These are phyloP conservation scores for Petrocephalus zakoni DNA, from an alignment of 2,113 vertebrate genomes.

Conservation along the genomic window DNA sequence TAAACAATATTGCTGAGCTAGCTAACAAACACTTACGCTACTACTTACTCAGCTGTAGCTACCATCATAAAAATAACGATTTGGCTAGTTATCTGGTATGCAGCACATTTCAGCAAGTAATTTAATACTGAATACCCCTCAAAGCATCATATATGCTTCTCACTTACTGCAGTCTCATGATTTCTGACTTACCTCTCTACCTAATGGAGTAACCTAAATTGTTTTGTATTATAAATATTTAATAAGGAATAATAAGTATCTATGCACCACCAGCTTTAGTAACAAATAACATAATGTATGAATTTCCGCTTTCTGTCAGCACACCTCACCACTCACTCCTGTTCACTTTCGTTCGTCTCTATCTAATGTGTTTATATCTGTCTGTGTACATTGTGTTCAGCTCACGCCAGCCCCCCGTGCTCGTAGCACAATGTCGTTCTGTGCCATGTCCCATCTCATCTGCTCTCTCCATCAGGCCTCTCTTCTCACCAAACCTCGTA, in stretches of 20 bases:
- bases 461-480: constrained; percentile 77
- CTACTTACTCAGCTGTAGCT: not conserved
- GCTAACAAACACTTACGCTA: not conserved
- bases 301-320: not conserved
- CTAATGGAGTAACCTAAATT: not conserved
- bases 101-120: not conserved
- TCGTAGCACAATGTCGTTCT: constrained; percentile 36
- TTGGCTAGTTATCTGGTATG: not conserved
- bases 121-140: not conserved
- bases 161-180: not conserved
- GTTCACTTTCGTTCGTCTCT: not conserved
- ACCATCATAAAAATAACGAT: not conserved
- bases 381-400: not conserved
- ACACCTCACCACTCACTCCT: not conserved
- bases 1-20: not conserved
- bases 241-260: not conserved
- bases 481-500: constrained; percentile 68
- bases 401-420: not conserved
- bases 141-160: not conserved
- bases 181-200: not conserved
- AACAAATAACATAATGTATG: not conserved
- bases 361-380: not conserved
- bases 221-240: not conserved
- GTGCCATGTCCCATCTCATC: constrained; percentile 57
- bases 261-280: not conserved